Percentiles rank a stretch among this genome's conserved stretches.
phyloP scores from a whole-genome alignment of 2,888 invertebrate genomes.

The Amorpha juglandis region DNA sequence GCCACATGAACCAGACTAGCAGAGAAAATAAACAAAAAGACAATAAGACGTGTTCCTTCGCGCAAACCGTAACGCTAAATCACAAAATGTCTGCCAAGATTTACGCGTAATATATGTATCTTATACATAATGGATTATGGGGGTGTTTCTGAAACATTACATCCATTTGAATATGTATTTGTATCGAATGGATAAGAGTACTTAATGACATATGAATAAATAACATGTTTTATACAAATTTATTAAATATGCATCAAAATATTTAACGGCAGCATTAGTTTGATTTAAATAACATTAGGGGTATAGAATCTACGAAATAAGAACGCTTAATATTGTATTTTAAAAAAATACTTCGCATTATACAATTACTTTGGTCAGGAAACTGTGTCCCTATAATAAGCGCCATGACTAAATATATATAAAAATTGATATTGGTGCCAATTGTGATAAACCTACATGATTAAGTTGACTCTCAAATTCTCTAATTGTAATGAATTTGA shows the following conservation, averaged over 20 bases:
- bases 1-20: neutral
- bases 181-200: neutral
- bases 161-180: conserved; percentile 2
- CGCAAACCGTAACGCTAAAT: conserved; percentile 38
- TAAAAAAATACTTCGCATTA: too few species aligned
- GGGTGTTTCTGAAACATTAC: neutral
- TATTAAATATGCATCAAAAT: neutral
- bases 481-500: too few species aligned
- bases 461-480: too few species aligned
- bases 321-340: too few species aligned
- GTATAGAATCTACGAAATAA: too few species aligned
- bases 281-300: too few species aligned
- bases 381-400: too few species aligned
- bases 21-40: neutral
- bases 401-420: too few species aligned
- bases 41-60: conserved; percentile 32
- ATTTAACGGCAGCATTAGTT: neutral
- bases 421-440: too few species aligned
- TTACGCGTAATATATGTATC: conserved; percentile 34
- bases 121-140: conserved; percentile 25
- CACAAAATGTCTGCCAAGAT: conserved; percentile 40
- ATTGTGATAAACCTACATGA: too few species aligned
- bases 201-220: conserved; percentile 1
- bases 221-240: neutral
- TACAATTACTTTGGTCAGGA: too few species aligned